These are phyloP conservation scores for Enhydra lutris DNA, from an alignment of 2,113 vertebrate genomes.

Conservation along the genomic window DNA sequence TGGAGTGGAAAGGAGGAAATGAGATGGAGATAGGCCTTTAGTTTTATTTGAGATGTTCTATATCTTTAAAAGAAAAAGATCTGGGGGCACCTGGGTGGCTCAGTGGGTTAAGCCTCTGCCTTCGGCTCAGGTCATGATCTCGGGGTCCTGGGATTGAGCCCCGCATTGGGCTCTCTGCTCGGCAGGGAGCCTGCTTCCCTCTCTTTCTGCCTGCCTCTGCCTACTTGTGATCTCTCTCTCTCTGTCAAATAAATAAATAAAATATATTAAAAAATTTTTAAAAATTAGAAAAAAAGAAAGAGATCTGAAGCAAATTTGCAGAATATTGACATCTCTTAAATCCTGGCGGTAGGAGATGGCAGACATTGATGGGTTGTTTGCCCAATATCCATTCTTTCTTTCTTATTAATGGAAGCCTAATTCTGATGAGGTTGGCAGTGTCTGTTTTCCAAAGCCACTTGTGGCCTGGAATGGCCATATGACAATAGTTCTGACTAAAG, in stretches of 20 bases:
- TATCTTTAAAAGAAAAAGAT: neutral
- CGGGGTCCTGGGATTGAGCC: too few relatives aligned
- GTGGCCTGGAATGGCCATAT: neutral
- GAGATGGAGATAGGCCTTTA: neutral
- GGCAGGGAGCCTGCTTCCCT: too few relatives aligned
- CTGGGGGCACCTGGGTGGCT: neutral
- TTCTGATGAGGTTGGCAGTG: neutral
- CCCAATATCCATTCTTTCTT: neutral
- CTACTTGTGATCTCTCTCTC: too few relatives aligned
- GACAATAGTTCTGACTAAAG: neutral
- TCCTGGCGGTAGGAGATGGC: neutral
- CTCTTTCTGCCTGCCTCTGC: too few relatives aligned
- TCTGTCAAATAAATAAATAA: too few relatives aligned
- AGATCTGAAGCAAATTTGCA: neutral
- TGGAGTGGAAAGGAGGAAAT: neutral
- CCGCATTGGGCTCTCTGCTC: too few relatives aligned
- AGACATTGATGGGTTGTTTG: neutral
- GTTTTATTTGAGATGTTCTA: neutral
- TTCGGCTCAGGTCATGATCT: too few relatives aligned
- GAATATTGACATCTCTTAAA: neutral
- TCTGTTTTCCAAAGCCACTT: neutral
- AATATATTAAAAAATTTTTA: too few relatives aligned
- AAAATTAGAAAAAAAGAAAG: neutral
- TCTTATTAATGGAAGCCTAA: neutral
- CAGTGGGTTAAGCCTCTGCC: too few relatives aligned